Conservation (phyloP, 2,113 vertebrate species). For the Thryonomys swinderianus region DNA sequence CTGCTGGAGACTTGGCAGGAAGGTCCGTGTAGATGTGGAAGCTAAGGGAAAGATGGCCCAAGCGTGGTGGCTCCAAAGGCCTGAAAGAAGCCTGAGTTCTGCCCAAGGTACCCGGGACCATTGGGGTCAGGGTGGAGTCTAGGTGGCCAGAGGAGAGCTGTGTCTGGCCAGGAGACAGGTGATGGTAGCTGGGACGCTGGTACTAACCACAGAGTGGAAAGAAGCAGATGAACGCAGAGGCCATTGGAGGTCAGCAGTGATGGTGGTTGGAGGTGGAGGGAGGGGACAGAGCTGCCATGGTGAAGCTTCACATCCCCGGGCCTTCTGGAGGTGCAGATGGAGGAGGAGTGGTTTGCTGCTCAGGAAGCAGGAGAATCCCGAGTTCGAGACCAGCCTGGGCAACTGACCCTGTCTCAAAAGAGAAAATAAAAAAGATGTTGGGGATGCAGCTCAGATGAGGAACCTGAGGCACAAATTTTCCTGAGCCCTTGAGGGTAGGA, state of each 20-base stretch:
- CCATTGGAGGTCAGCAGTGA: not conserved
- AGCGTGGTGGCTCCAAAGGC: too few species aligned
- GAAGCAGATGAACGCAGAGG: not conserved
- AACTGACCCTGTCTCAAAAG: not conserved
- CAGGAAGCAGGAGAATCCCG: not conserved
- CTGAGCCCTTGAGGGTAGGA: not conserved
- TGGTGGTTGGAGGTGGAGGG: not conserved
- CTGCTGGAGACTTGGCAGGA: not conserved
- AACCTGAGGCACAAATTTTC: not conserved
- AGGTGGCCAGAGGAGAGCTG: not conserved
- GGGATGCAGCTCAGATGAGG: not conserved
- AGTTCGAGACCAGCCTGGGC: not conserved
- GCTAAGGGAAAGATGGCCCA: too few species aligned
- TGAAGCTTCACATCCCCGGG: too few species aligned
- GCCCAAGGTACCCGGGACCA: not conserved
- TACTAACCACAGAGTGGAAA: not conserved
- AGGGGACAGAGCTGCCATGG: too few species aligned
- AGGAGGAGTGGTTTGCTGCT: not conserved
- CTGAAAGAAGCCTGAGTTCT: not conserved
- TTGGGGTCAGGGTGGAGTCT: not conserved
- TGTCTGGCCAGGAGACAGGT: not conserved
- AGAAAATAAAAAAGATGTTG: not conserved
- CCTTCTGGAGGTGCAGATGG: not conserved
- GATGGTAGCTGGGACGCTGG: fast-evolving
- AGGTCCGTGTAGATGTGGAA: not conserved